phyloP scores from a whole-genome alignment of 2,888 invertebrate species.

The Operophtera brumata region DNA sequence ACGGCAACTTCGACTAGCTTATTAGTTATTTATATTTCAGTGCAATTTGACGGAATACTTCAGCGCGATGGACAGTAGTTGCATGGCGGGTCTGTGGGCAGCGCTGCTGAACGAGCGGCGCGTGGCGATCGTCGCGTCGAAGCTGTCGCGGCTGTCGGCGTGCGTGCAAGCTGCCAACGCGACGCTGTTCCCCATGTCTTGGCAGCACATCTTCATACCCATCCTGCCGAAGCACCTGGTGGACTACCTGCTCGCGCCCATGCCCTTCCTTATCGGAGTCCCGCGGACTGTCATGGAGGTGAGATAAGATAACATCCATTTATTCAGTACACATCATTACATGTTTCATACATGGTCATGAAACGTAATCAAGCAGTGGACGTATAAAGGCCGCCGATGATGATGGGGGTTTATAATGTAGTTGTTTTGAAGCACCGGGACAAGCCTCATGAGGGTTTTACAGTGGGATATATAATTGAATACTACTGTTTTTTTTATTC shows the following conservation, averaged over 20 bases:
- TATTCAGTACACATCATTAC: no score
- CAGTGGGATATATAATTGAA: no score
- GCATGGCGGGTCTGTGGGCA: conserved; percentile 97
- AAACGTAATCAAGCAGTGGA: no score
- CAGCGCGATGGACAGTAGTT: conserved; percentile 96
- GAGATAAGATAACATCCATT: conserved; percentile 27
- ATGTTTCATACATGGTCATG: no score
- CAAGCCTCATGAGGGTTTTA: no score
- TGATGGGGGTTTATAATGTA: no score
- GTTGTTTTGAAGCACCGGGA: no score
- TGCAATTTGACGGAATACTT: conserved; percentile 98
- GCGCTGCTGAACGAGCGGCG: conserved; percentile 96
- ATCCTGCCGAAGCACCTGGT: conserved; percentile 93
- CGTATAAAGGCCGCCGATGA: no score
- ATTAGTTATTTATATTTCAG: conserved; percentile 72
- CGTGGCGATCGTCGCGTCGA: conserved; percentile 94
- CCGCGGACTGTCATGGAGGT: conserved; percentile 92
- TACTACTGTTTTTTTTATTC: no score
- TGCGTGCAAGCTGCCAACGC: conserved; percentile 97
- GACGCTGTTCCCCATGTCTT: conserved; percentile 98
- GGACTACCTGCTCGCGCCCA: conserved; percentile 96
- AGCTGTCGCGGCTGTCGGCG: conserved; percentile 93
- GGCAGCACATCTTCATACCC: conserved; percentile 99
- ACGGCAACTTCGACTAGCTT: neutral
- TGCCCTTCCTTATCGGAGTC: conserved; percentile 98